A percentile compares a stretch with the other conserved stretches of the same genome.
These are phyloP conservation scores for Nasonia oneida DNA, from an alignment of 2,888 invertebrate genomes.

Conservation along the genomic window DNA sequence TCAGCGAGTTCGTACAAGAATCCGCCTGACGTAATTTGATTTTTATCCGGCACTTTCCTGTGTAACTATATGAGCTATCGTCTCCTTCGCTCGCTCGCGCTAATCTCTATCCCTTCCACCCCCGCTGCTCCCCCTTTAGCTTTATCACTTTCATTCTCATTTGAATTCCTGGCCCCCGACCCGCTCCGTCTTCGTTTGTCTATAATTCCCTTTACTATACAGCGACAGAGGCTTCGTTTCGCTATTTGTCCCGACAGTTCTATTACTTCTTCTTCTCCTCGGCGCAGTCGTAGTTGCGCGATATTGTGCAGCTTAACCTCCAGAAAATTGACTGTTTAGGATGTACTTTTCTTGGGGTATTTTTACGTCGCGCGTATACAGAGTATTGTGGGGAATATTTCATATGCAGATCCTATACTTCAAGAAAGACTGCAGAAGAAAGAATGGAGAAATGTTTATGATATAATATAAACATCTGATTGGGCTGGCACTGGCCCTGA, in stretches of 20 bases:
- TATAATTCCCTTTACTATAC: constrained; percentile 17
- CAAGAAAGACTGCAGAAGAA: no score
- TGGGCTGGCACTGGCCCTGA: no score
- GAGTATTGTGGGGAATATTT: no score
- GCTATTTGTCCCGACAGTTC: background rate
- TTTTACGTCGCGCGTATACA: background rate
- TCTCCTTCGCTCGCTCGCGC: constrained; percentile 7
- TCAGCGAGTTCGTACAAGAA: background rate
- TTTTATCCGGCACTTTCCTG: background rate
- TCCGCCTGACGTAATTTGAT: constrained; percentile 4
- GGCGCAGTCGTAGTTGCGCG: background rate
- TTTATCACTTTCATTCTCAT: constrained; percentile 40
- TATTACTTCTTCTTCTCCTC: constrained; percentile 12
- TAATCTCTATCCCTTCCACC: constrained; percentile 34
- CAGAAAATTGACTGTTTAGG: constrained; percentile 40
- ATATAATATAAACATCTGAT: no score
- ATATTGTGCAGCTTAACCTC: constrained; percentile 23
- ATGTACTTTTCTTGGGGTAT: constrained; percentile 6
- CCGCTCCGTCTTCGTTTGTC: constrained; percentile 27
- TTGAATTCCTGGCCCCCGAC: constrained; percentile 26
- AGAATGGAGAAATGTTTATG: no score
- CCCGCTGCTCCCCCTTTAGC: background rate
- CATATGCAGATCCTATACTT: no score
- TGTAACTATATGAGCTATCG: background rate
- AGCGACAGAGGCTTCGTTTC: background rate